Evolutionary conservation across 2,113 vertebrate species (phyloP), one percentile per base, ranked within the genome.

Genomic region (Zosterops hypoxanthus): DNA sequence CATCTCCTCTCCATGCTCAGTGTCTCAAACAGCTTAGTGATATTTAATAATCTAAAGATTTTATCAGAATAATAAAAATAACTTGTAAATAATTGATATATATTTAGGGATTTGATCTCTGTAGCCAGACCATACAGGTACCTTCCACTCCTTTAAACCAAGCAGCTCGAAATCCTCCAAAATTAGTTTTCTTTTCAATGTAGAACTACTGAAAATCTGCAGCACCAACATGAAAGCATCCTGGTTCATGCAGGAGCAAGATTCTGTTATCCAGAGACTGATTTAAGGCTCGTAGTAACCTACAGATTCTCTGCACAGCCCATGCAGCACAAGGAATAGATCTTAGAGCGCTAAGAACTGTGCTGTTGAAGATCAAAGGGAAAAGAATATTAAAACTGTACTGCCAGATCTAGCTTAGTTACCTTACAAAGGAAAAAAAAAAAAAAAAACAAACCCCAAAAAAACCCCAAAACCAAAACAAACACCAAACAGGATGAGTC

Each of bases 381-480:
- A 78, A 86, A 76, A 20, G 19, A 75, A 34, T 33, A 81, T 41
- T 76, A 77, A 84, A 76, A 53, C n/a, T 61, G 25, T 42, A 29
- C 44, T 64, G 64, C 13, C 53, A 76, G 41, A 64, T 89, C 78
- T 56, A 42, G 53, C 41, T 68, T 26, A 59, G 60, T 52, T 68
- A 87, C 60, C 57, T 76, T 31, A 53, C 49, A 60, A 60, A 47
- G 9, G 8, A 8, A 8, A 34, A 42, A 64, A 22, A 39, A 64
- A 22, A 39, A 39, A 20, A 33, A 41, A 9, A 19, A 5, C 1
- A 24, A 29, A 20, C 16, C 6, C 1, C 1, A 2, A 31, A 55
- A 33, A 41, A 49, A n/a, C 2, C 3, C 19, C 22, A 68, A 28
- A 63, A 93, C 14, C 7, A 65, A 61, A 81, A n/a, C 33, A 70